phyloP scores from a whole-genome alignment of 2,113 vertebrate genomes.

The Thunnus thynnus region DNA sequence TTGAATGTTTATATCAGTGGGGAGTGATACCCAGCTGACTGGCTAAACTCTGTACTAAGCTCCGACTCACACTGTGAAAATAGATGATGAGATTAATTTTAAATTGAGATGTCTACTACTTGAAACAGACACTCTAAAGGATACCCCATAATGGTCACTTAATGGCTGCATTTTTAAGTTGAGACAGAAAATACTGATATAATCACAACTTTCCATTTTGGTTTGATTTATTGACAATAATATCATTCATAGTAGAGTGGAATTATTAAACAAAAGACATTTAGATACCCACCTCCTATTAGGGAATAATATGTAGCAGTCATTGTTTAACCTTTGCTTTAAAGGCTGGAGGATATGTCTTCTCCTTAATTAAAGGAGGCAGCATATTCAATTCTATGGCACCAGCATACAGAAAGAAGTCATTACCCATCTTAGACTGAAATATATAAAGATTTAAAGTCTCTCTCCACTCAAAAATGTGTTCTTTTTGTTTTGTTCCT shows the following conservation, averaged over 20 bases:
- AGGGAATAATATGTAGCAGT: background rate
- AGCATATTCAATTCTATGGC: background rate
- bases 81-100: conserved; percentile 11
- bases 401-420: background rate
- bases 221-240: background rate
- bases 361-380: background rate
- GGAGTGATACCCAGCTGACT: conserved; percentile 35
- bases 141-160: background rate
- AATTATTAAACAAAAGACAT: too few relatives aligned
- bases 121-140: background rate
- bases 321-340: background rate
- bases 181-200: background rate
- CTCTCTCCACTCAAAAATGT: too few relatives aligned
- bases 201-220: background rate
- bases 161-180: background rate
- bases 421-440: too few relatives aligned
- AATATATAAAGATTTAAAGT: too few relatives aligned
- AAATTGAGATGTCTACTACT: conserved; percentile 19
- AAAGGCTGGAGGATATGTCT: background rate
- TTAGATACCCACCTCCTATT: background rate
- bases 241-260: too few relatives aligned
- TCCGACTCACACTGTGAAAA: conserved; percentile 25
- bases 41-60: conserved; percentile 1
- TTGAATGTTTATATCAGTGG: conserved; percentile 32
- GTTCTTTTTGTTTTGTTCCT: too few relatives aligned